A percentile compares a stretch with the other conserved stretches of the same genome.
phyloP scores from a whole-genome alignment of 2,888 invertebrate genomes.

The Zygothrica quintamaculata region DNA sequence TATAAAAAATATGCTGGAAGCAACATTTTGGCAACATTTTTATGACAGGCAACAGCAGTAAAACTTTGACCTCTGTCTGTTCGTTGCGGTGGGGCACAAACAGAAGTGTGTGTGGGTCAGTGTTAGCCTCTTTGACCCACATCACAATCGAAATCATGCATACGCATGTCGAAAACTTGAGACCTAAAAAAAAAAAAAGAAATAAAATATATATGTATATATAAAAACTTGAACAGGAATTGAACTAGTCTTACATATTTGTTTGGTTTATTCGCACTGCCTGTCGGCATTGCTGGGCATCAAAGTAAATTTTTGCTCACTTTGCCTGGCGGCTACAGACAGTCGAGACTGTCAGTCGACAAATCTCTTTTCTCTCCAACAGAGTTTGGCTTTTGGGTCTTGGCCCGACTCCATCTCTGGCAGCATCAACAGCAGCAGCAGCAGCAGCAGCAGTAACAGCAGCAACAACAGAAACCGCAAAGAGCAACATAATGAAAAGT shows the following conservation, averaged over 20 bases:
- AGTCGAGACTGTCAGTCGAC: conserved; percentile 49
- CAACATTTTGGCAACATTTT: conserved; percentile 72
- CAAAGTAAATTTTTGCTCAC: conserved; percentile 56
- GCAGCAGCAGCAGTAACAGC: conserved; percentile 24
- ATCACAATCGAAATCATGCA: conserved; percentile 63
- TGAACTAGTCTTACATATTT: conserved; percentile 23
- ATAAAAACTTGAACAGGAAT: conserved; percentile 9
- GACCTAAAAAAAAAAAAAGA: conserved; percentile 4
- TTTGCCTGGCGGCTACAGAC: conserved; percentile 15
- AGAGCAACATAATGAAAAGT: conserved; percentile 79
- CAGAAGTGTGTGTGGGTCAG: neutral
- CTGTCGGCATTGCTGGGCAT: conserved; percentile 50
- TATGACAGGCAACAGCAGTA: conserved; percentile 78
- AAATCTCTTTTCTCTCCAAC: conserved; percentile 45
- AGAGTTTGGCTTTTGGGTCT: conserved; percentile 19
- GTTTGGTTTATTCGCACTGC: conserved; percentile 32
- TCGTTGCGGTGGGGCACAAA: neutral
- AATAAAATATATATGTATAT: neutral
- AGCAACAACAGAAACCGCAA: conserved; percentile 65
- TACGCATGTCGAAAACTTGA: conserved; percentile 52
- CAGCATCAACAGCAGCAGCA: conserved; percentile 21
- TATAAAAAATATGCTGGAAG: conserved; percentile 24
- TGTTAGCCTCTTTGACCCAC: conserved; percentile 64
- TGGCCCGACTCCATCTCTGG: neutral
- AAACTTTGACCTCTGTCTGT: conserved; percentile 70